These are phyloP conservation scores for Colistium nudipinnis DNA, from an alignment of 2,113 vertebrate species.

Conservation along the genomic window DNA sequence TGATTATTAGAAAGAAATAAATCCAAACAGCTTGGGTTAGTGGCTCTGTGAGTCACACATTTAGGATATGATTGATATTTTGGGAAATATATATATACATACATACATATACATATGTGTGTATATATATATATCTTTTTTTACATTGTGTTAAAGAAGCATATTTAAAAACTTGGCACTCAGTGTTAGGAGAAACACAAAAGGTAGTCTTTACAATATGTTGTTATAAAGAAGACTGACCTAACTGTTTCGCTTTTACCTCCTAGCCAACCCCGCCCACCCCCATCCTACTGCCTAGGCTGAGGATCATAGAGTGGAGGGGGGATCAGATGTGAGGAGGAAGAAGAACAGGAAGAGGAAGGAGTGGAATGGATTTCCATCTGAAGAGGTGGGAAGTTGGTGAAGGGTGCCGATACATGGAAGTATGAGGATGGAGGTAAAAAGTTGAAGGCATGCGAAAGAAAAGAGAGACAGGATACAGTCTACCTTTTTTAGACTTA, in stretches of 20 bases:
- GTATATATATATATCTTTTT: slow-evolving; percentile 19
- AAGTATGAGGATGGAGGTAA: slow-evolving; percentile 51
- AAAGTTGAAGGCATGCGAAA: slow-evolving; percentile 65
- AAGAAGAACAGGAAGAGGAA: slow-evolving; percentile 70
- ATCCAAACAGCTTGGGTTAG: slow-evolving; percentile 39
- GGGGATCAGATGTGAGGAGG: slow-evolving; percentile 72
- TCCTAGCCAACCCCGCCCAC: slow-evolving; percentile 44
- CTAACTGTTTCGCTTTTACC: slow-evolving; percentile 60
- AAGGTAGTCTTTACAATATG: slow-evolving; percentile 38
- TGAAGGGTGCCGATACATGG: slow-evolving; percentile 50
- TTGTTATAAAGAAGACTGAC: slow-evolving; percentile 57
- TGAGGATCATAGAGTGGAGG: slow-evolving; percentile 68
- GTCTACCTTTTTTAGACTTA: slow-evolving; percentile 69
- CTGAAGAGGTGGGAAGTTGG: slow-evolving; percentile 54
- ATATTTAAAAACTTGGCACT: slow-evolving; percentile 52
- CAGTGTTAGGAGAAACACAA: slow-evolving; percentile 44
- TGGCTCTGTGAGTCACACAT: slow-evolving; percentile 17
- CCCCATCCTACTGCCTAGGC: slow-evolving; percentile 71
- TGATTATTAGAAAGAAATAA: slow-evolving; percentile 25
- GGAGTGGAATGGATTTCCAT: slow-evolving; percentile 74
- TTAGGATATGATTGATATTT: slow-evolving; percentile 11
- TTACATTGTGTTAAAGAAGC: slow-evolving; percentile 28
- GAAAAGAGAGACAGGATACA: slow-evolving; percentile 78
- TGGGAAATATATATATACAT: too few species aligned
- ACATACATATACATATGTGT: too few species aligned